These are phyloP conservation scores for Scylla paramamosain DNA, from an alignment of 1,140 invertebrate species.

Conservation along the genomic window DNA sequence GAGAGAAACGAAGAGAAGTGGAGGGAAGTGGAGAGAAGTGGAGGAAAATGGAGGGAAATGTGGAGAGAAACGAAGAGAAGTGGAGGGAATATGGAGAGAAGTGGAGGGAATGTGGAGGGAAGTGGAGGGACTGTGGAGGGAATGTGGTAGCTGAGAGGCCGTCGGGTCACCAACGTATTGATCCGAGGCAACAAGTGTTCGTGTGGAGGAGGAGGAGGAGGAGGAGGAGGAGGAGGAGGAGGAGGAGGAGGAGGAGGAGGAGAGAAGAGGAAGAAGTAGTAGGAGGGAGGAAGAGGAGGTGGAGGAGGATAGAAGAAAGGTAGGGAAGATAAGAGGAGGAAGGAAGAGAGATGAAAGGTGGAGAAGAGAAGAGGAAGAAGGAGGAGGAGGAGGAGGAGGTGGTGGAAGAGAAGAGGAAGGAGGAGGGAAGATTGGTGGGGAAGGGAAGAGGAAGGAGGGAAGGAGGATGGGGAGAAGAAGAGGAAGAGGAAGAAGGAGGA, in stretches of 20 bases:
- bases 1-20: neutral
- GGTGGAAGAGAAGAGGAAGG: neutral
- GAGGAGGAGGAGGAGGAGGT: neutral
- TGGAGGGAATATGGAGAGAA: neutral
- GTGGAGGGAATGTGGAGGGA: neutral
- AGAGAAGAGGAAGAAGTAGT: neutral
- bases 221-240: constrained; percentile 17
- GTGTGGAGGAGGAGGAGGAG: constrained; percentile 17
- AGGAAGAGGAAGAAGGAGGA: neutral
- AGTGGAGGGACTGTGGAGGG: neutral
- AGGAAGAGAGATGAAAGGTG: neutral
- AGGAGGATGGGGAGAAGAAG: neutral
- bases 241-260: neutral
- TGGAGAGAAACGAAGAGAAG: neutral
- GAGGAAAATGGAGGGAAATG: neutral
- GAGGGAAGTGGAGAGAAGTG: neutral
- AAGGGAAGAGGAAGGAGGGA: neutral
- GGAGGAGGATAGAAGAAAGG: neutral
- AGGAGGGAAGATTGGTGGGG: neutral
- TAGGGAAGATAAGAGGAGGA: neutral
- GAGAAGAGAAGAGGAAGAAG: neutral
- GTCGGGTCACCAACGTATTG: constrained; percentile 4
- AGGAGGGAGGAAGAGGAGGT: neutral
- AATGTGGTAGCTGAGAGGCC: neutral
- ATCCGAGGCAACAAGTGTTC: constrained; percentile 16